These are phyloP conservation scores for Morelia viridis DNA, from an alignment of 2,797 vertebrate species.

Conservation along the genomic window DNA sequence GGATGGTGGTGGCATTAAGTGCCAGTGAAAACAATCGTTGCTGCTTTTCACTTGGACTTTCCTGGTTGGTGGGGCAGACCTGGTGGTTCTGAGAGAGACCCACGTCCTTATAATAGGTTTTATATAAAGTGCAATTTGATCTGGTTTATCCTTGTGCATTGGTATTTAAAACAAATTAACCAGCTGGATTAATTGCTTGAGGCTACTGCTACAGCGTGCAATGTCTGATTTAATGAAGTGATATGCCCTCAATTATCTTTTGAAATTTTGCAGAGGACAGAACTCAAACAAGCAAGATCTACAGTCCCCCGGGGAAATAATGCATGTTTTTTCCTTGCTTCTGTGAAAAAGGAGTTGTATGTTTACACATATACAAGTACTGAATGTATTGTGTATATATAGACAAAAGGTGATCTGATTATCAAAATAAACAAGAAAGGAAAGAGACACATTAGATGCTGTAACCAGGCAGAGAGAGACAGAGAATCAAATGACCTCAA, in stretches of 20 bases:
- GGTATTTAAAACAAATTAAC: constrained; percentile 35
- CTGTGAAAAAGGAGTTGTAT: constrained; percentile 40
- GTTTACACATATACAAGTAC: constrained; percentile 42
- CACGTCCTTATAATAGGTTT: too few relatives aligned
- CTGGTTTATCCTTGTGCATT: constrained; percentile 35
- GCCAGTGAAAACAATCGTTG: too few relatives aligned
- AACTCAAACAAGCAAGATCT: constrained; percentile 34
- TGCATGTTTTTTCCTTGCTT: constrained; percentile 31
- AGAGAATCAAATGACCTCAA: constrained; percentile 5
- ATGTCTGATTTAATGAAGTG: constrained; percentile 43
- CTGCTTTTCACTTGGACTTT: too few relatives aligned
- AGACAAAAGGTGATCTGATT: constrained; percentile 9
- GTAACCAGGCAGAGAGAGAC: background rate
- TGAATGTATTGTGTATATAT: background rate
- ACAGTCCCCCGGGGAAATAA: background rate
- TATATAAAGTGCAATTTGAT: too few relatives aligned
- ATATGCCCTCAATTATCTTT: constrained; percentile 14
- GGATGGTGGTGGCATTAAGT: too few relatives aligned
- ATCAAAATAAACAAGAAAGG: constrained; percentile 30
- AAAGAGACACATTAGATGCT: constrained; percentile 15
- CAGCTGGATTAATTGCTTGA: constrained; percentile 22
- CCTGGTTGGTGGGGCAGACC: too few relatives aligned
- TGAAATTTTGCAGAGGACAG: constrained; percentile 38
- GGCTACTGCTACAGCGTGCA: constrained; percentile 31
- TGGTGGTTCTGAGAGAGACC: too few relatives aligned